Percentiles rank a stretch among this genome's conserved stretches.
phyloP scores from a whole-genome alignment of 2,113 vertebrate species.

The Leucoraja erinaceus region DNA sequence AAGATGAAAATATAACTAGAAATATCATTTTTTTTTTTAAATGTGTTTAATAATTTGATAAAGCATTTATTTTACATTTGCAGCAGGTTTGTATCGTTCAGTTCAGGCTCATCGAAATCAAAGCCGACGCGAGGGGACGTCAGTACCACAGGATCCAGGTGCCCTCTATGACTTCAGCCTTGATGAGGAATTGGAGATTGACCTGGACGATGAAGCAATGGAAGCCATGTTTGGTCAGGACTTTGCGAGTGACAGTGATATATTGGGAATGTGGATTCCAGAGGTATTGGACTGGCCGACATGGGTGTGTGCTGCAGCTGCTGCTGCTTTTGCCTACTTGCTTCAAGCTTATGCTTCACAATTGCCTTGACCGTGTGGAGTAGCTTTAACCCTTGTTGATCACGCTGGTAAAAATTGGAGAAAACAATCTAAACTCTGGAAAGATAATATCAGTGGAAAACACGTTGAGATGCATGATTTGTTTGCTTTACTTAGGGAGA shows the following conservation, averaged over 20 bases:
- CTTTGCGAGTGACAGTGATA: constrained; percentile 88
- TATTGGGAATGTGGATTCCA: constrained; percentile 99
- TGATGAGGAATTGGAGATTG: constrained; percentile 93
- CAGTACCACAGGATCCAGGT: constrained; percentile 79
- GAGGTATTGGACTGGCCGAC: constrained; percentile 99
- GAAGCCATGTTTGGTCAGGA: constrained; percentile 98
- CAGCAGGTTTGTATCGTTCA: constrained; percentile 89
- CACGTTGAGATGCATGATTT: neutral
- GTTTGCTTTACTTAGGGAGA: neutral
- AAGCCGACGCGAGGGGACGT: constrained; percentile 76
- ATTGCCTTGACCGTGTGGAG: neutral
- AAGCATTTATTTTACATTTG: neutral
- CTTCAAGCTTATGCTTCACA: constrained; percentile 46
- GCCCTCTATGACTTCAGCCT: constrained; percentile 91
- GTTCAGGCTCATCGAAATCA: constrained; percentile 93
- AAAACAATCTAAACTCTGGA: neutral
- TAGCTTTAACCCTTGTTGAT: neutral
- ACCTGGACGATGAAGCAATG: constrained; percentile 98
- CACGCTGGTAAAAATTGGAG: neutral
- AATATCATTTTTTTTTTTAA: neutral
- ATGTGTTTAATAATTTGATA: neutral
- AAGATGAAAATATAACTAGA: neutral
- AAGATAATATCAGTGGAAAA: neutral
- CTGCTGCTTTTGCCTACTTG: constrained; percentile 66
- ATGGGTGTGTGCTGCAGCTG: constrained; percentile 95